phyloP scores from a whole-genome alignment of 2,113 vertebrate genomes.

The Saguinus imperator region DNA sequence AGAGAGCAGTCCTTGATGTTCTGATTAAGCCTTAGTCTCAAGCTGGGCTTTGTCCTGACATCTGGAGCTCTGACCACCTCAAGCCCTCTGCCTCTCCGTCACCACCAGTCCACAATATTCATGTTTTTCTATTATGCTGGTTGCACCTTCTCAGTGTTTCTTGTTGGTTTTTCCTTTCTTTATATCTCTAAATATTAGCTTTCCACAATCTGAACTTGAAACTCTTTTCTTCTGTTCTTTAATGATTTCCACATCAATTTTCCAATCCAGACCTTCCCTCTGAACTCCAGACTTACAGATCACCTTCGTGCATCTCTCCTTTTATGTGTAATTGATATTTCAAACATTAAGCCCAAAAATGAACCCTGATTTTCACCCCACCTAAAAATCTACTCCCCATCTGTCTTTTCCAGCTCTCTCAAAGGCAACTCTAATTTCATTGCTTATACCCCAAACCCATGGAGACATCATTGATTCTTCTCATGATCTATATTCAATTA shows the following conservation, averaged over 20 bases:
- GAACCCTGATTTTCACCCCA: neutral
- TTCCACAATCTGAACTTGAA: neutral
- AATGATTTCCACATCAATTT: neutral
- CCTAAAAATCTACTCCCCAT: neutral
- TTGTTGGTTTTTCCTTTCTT: neutral
- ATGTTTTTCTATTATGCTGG: neutral
- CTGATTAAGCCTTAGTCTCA: neutral
- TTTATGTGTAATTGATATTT: neutral
- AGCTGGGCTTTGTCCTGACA: neutral
- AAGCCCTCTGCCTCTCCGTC: neutral
- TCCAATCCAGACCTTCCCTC: neutral
- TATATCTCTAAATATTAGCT: neutral
- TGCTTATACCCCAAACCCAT: neutral
- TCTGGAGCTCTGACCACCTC: neutral
- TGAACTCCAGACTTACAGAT: neutral
- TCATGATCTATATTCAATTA: neutral
- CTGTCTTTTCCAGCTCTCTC: neutral
- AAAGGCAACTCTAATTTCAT: neutral
- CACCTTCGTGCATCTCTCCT: neutral
- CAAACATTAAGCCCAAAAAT: neutral
- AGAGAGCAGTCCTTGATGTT: neutral
- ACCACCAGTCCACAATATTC: neutral
- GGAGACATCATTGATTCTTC: neutral
- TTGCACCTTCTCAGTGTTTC: neutral
- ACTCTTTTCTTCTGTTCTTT: neutral